Percentiles rank a stretch among this genome's conserved stretches.
Conservation (phyloP, 2,113 vertebrate species). For the Austrofundulus limnaeus region DNA sequence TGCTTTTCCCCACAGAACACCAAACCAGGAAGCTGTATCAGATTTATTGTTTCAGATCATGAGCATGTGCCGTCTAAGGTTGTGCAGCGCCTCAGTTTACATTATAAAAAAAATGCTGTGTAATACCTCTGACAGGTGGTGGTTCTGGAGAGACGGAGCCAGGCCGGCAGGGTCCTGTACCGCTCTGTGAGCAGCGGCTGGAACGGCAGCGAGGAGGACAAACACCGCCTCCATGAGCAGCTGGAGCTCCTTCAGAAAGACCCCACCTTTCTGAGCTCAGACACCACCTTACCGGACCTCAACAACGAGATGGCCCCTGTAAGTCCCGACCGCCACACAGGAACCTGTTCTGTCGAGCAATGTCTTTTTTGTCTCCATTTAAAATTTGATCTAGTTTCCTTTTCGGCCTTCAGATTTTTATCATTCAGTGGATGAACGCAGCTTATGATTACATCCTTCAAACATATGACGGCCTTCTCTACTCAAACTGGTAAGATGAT, state of each 20-base stretch:
- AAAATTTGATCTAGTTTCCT: neutral
- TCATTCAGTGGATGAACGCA: conserved; percentile 88
- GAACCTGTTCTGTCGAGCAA: neutral
- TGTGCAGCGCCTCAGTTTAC: conserved; percentile 14
- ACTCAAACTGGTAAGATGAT: conserved; percentile 90
- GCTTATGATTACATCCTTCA: conserved; percentile 83
- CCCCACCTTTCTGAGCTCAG: conserved; percentile 82
- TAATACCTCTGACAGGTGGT: conserved; percentile 81
- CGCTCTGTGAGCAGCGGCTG: conserved; percentile 85
- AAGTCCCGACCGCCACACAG: conserved; percentile 52
- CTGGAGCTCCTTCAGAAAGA: conserved; percentile 89
- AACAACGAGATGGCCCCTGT: conserved; percentile 92
- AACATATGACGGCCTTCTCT: conserved; percentile 87
- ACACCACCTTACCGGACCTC: conserved; percentile 86
- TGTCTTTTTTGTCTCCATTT: neutral
- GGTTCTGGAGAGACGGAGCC: conserved; percentile 88
- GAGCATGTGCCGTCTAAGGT: neutral
- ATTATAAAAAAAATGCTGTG: conserved; percentile 18
- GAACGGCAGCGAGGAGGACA: conserved; percentile 89
- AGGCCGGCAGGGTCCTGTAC: conserved; percentile 81
- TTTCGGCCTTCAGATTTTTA: conserved; percentile 80
- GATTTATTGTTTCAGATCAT: conserved; percentile 28
- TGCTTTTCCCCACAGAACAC: neutral
- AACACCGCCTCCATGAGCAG: conserved; percentile 84
- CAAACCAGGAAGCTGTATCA: neutral